phyloP scores from a whole-genome alignment of 2,797 vertebrate genomes.

The Tenualosa thibaudeaui region DNA sequence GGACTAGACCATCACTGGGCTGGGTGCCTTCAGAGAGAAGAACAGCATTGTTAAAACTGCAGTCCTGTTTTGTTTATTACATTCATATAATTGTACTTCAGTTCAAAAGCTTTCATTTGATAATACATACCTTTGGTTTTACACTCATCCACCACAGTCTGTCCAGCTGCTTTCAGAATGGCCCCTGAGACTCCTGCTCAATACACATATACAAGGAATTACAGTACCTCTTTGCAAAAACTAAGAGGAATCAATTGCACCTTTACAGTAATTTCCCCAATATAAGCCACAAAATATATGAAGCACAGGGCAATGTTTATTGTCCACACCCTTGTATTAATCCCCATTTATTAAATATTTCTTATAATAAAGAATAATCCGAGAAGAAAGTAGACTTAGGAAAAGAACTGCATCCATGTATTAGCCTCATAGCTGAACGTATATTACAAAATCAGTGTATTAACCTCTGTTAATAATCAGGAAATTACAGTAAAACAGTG shows the following conservation, averaged over 20 bases:
- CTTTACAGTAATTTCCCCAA: not conserved
- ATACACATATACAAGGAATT: not conserved
- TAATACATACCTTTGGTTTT: slow-evolving; percentile 49
- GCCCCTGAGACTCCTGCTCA: slow-evolving; percentile 60
- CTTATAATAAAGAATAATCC: no score
- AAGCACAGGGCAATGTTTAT: no score
- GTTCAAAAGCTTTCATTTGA: not conserved
- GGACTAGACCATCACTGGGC: slow-evolving; percentile 52
- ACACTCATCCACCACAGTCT: slow-evolving; percentile 59
- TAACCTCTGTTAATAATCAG: no score
- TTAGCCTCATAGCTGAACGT: no score
- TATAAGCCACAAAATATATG: no score
- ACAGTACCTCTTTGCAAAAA: no score
- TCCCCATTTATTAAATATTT: no score
- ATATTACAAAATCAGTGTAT: no score
- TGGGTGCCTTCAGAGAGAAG: slow-evolving; percentile 50
- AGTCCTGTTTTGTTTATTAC: not conserved
- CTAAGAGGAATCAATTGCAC: not conserved
- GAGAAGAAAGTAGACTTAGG: no score
- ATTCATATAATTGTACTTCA: not conserved
- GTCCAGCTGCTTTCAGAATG: slow-evolving; percentile 61
- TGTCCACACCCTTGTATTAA: no score
- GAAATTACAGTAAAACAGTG: no score
- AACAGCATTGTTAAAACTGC: not conserved
- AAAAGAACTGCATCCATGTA: no score